These are phyloP conservation scores for Thelaira solivaga DNA, from an alignment of 2,888 invertebrate species.

Conservation along the genomic window DNA sequence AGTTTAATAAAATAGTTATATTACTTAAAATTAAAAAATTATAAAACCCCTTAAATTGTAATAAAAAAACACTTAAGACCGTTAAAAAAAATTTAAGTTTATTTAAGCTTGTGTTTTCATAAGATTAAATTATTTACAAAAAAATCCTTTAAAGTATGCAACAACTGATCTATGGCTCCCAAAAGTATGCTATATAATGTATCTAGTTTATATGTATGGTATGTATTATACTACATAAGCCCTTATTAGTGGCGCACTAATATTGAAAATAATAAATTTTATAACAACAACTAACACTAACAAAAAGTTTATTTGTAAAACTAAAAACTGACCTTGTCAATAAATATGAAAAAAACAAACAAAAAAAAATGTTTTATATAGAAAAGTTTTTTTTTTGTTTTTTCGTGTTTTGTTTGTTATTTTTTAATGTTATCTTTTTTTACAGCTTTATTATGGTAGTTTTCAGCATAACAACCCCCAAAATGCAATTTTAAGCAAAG, in stretches of 20 bases:
- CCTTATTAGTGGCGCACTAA: background rate
- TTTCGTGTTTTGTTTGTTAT: background rate
- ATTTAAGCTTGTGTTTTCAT: background rate
- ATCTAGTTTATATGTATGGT: background rate
- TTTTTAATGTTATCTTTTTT: background rate
- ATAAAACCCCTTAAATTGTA: too few relatives aligned
- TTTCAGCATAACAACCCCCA: conserved; percentile 42
- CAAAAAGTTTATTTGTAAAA: background rate
- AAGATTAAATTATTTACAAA: background rate
- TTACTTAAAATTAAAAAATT: too few relatives aligned
- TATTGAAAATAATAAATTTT: background rate
- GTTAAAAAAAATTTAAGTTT: background rate
- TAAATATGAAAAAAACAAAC: conserved; percentile 25
- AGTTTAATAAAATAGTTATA: too few relatives aligned
- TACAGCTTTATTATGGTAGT: conserved; percentile 10
- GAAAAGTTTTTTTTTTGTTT: background rate
- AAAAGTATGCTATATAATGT: conserved; percentile 12
- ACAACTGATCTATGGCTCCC: conserved; percentile 17
- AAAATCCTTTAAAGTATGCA: background rate
- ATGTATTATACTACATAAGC: too few relatives aligned
- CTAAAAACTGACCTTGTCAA: conserved; percentile 50
- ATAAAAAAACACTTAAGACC: too few relatives aligned
- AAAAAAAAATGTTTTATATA: conserved; percentile 31
- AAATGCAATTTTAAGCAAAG: conserved; percentile 49
- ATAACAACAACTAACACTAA: background rate